Base-by-base conservation (phyloP, 2,888 invertebrate species). In the Malacosoma neustria region DNA sequence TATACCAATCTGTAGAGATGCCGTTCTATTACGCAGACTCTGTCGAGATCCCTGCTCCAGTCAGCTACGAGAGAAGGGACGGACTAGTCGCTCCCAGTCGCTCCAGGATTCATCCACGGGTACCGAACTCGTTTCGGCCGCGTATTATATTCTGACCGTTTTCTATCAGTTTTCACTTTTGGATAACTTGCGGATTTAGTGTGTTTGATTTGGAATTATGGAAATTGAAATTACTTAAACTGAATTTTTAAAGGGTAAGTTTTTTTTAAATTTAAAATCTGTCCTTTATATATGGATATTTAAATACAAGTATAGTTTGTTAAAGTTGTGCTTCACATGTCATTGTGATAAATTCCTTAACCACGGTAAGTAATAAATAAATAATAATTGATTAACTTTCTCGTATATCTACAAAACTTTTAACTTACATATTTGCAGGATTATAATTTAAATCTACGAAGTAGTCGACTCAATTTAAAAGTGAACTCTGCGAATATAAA, bases 11-110 rank as follows among this genome's bases (percentile, higher is more conserved):
- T 82, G 81, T 79, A 76, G 79, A 75, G 80, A 82, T 80, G 68
- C 66, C 67, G 75, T 72, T 63, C 81, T 67, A 82, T 76, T 84
- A 85, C 85, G 85, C 85, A 85, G 85, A 84, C 85, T 84, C 85
- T 81, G 75, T 59, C 45, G 71, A 75, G 80, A 80, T 79, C 72
- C 67, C 69, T 68, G 73, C 72, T 75, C 73, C 80, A 85, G 84
- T 85, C 71, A 69, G 72, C 66, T 62, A 57, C 71, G 66, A 68
- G 74, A 72, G 65, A 58, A 70, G 63, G 71, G 54, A 66, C 66
- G 65, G 55, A 57, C 39, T 66, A 65, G 80, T 66, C 79, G 81
- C 65, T 67, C 71, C 62, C 50, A 53, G 50, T 50, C 41, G 41
- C 39, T 44, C 50, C 49, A 41, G 37, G 42, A 43, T 49, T 43